phyloP scores from a whole-genome alignment of 1,140 invertebrate genomes.

The Streblospio benedicti region DNA sequence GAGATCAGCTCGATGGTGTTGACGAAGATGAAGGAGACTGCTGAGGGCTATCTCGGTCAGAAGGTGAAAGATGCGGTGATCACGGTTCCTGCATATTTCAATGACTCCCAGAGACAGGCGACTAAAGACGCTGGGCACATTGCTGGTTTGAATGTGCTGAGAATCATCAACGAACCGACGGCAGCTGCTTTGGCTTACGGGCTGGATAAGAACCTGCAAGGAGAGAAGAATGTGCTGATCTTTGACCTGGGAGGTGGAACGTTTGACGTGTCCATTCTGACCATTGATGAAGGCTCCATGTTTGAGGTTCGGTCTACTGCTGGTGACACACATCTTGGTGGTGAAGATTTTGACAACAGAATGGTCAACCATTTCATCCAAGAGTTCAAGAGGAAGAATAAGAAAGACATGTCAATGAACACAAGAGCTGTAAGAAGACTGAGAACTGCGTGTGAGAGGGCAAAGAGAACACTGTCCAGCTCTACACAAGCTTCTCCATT shows the following conservation, averaged over 20 bases:
- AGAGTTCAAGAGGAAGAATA: conserved; percentile 95
- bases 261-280: conserved; percentile 91
- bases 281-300: conserved; percentile 74
- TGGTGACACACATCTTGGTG: conserved; percentile 94
- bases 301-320: conserved; percentile 88
- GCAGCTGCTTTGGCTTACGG: conserved; percentile 52
- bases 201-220: conserved; percentile 59
- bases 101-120: conserved; percentile 51
- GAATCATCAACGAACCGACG: conserved; percentile 51
- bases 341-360: conserved; percentile 97
- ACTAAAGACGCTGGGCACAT: conserved; percentile 52
- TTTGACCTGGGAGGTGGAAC: conserved; percentile 96
- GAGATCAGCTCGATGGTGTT: conserved; percentile 85
- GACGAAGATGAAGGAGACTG: conserved; percentile 81
- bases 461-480: conserved; percentile 87
- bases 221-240: conserved; percentile 52
- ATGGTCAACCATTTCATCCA: conserved; percentile 93
- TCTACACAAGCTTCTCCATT: conserved; percentile 69
- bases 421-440: conserved; percentile 82
- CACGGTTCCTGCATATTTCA: conserved; percentile 52
- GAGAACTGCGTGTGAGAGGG: conserved; percentile 90
- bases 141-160: conserved; percentile 52
- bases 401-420: conserved; percentile 82
- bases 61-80: conserved; percentile 68
- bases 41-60: conserved; percentile 94